Base-by-base conservation (phyloP, 1,140 invertebrate species). In the Leptoteleia sp. region DNA sequence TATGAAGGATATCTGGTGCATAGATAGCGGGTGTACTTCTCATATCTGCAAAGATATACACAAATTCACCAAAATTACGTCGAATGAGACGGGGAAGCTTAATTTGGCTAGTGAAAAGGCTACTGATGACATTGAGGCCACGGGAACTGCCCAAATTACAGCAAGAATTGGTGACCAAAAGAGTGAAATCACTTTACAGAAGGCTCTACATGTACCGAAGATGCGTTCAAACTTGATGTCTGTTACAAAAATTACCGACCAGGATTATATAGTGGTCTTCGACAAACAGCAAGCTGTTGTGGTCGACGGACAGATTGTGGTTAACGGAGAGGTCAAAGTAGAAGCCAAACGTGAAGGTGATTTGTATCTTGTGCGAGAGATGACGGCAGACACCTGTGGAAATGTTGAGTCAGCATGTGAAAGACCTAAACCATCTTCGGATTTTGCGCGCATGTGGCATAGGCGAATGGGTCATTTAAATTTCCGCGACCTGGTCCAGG, bases 131-230 rank as follows among this genome's bases (percentile, higher is more conserved):
- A 22, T 22, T 3, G 5, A 22, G 5, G 19, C 2, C 5, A 22
- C 2, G 5, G 19, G 19, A 2, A 22, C 2, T 5, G 33, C 33
- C 3, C 33, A 38, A 37, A 37, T 54, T 0, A 38, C 12, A 8
- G 33, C 48, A 5, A 54, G 4, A 16, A n/a, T 29, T 6, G 13
- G 4, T 17, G 48, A 12, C 16, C 1, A 38, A 13, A 22, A 12
- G 5, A 33, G 40, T 6, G 29, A 31, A 7, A 6, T 59, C 13
- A 59, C 11, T 6, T 22, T 59, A 1, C 16, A 43, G 8, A 33
- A 59, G 8, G 19, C 40, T 17, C 25, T 62, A 3, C 29, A 62
- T 16, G 57, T 62, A 15, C 57, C 57, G 1, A 17, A 62, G 6
- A 0, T 47, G 0, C 29, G 42, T 7, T 37, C 19, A 7, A 62